These are phyloP conservation scores for Chinchilla lanigera DNA, from an alignment of 2,113 vertebrate species.

Conservation along the genomic window DNA sequence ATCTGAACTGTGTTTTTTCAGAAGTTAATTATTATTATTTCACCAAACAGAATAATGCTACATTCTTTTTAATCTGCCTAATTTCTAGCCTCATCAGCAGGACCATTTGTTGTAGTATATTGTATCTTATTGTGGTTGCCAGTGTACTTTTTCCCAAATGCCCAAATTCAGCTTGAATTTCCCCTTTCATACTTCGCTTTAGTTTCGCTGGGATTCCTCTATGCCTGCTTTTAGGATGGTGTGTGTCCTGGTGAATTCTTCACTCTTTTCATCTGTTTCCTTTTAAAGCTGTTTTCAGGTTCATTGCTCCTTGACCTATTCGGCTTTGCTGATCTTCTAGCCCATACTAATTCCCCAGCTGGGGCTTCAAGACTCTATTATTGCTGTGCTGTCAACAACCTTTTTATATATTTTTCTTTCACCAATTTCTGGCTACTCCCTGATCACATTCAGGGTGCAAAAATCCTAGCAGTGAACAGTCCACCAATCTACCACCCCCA, in stretches of 20 bases:
- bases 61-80: not conserved
- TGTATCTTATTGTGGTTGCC: not conserved
- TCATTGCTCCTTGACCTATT: slow-evolving; percentile 68
- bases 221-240: not conserved
- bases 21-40: not conserved
- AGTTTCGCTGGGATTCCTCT: not conserved
- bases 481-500: not conserved
- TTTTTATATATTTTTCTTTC: slow-evolving; percentile 2
- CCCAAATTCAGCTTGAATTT: not conserved
- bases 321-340: slow-evolving; percentile 5
- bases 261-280: slow-evolving; percentile 53
- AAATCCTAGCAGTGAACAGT: slow-evolving; percentile 37
- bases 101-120: not conserved
- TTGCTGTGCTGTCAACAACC: slow-evolving; percentile 45
- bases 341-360: slow-evolving; percentile 23
- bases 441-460: slow-evolving; percentile 31
- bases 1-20: not conserved
- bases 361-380: slow-evolving; percentile 47
- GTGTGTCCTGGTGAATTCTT: slow-evolving; percentile 48
- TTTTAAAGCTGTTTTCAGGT: slow-evolving; percentile 70
- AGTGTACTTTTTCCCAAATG: not conserved
- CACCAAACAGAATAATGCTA: not conserved
- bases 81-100: not conserved
- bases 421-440: slow-evolving; percentile 56
- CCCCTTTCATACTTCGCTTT: not conserved